Evolutionary conservation across 1,140 invertebrate species (phyloP).

Genomic region (Formica selysi): DNA sequence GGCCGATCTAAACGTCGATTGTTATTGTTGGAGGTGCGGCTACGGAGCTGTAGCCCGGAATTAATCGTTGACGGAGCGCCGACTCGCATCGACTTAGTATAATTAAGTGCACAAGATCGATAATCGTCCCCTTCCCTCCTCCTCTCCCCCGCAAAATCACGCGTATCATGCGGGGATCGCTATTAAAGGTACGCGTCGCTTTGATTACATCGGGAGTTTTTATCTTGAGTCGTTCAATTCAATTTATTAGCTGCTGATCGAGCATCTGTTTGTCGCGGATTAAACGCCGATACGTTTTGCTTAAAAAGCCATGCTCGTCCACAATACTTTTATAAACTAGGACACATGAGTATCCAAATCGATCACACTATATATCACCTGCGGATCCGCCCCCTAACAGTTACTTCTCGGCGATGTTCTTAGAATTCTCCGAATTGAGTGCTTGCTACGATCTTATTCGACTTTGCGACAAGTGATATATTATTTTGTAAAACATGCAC

Average conservation of each 20-base stretch:
- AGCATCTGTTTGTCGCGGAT: slow-evolving; percentile 17
- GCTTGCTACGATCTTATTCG: background rate
- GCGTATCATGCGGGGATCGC: slow-evolving; percentile 2
- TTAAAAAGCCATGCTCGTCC: slow-evolving; percentile 20
- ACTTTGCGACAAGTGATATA: background rate
- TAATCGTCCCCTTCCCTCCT: background rate
- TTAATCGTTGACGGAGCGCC: slow-evolving; percentile 53
- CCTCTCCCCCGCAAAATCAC: slow-evolving; percentile 29
- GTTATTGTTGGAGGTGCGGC: slow-evolving; percentile 44
- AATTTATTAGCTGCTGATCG: slow-evolving; percentile 33
- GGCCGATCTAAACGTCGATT: slow-evolving; percentile 55
- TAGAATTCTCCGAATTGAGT: background rate
- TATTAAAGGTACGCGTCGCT: background rate
- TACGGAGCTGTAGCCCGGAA: slow-evolving; percentile 28
- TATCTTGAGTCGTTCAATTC: slow-evolving; percentile 34
- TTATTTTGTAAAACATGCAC: background rate
- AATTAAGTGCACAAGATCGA: slow-evolving; percentile 50
- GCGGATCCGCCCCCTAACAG: background rate
- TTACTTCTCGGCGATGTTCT: background rate
- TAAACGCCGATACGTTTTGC: slow-evolving; percentile 33
- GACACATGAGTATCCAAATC: background rate
- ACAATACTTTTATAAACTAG: slow-evolving; percentile 48
- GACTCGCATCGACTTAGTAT: slow-evolving; percentile 47
- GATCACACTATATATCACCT: background rate
- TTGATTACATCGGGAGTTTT: background rate